Evolutionary conservation across 2,113 vertebrate species (phyloP), one percentile per base, ranked within the genome.

Genomic region (Oncorhynchus tshawytscha): DNA sequence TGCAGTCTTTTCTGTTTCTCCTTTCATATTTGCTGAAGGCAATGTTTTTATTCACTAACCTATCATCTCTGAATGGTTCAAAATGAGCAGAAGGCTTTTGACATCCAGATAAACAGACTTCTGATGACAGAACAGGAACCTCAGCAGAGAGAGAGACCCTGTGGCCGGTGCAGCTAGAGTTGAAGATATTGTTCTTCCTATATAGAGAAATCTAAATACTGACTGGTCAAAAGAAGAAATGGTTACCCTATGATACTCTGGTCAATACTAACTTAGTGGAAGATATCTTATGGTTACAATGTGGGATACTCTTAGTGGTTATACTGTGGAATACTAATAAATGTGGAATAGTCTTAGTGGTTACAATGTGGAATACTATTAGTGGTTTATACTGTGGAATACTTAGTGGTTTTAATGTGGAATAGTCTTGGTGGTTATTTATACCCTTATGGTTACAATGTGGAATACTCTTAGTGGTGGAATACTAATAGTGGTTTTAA

Each of bases 51-150:
- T 96, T 95, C 94, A 84, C 87, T 90, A 91, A 92, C 92, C 92
- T 92, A 93, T 95, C 93, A 92, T 93, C 94, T 92, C 93, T 92
- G 89, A 95, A 89, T 90, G 93, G 92, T 92, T 89, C 90, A 90
- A 91, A 91, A 92, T 87, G 92, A 94, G 90, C 72, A 74, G 90
- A 86, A 91, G 92, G 91, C 91, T 90, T 94, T 94, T 87, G 85
- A 93, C 93, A 94, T 89, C 84, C 81, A 90, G 91, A 92, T 93
- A 92, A 85, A 83, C 86, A 85, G 90, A 81, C 86, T 93, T 91
- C 72, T 79, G 84, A 86, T 89, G 84, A 88, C 88, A 76, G 91
- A 82, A 87, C 92, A 89, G 91, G 82, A 88, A 83, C 84, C 77
- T 79, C 72, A 73, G 57, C 67, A 81, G 84, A 89, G 84, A 83